A percentile compares a stretch with the other conserved stretches of the same genome.
Conservation (phyloP, 2,113 vertebrate species). For the Nycticebus coucang region DNA sequence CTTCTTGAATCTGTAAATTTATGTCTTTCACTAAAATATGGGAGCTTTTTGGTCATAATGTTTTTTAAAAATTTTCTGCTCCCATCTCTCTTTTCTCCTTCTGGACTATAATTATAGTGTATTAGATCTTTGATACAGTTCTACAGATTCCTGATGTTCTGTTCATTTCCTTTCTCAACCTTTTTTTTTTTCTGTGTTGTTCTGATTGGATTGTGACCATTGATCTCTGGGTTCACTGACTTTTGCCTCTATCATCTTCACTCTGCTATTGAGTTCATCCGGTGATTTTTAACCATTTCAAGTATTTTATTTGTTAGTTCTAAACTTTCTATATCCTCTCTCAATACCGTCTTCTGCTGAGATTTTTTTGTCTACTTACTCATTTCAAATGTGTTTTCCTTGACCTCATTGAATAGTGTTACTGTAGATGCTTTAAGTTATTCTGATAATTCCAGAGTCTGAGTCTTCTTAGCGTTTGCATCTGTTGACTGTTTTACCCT, state of each 20-base stretch:
- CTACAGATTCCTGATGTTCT: neutral
- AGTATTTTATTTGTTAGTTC: neutral
- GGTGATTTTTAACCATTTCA: neutral
- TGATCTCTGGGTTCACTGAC: neutral
- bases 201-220: neutral
- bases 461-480: neutral
- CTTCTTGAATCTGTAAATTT: neutral
- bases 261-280: neutral
- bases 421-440: neutral
- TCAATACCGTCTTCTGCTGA: neutral
- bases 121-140: neutral
- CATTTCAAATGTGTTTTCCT: neutral
- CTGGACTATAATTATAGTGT: fast-evolving
- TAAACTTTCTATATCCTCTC: neutral
- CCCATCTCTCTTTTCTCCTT: neutral
- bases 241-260: neutral
- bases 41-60: neutral
- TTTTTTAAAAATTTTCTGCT: neutral
- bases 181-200: neutral
- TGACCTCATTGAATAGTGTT: neutral
- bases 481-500: neutral
- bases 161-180: neutral
- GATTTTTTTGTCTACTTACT: neutral
- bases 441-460: neutral
- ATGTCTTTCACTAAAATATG: neutral